Conservation (phyloP, 2,113 vertebrate genomes). For the Parus major region DNA sequence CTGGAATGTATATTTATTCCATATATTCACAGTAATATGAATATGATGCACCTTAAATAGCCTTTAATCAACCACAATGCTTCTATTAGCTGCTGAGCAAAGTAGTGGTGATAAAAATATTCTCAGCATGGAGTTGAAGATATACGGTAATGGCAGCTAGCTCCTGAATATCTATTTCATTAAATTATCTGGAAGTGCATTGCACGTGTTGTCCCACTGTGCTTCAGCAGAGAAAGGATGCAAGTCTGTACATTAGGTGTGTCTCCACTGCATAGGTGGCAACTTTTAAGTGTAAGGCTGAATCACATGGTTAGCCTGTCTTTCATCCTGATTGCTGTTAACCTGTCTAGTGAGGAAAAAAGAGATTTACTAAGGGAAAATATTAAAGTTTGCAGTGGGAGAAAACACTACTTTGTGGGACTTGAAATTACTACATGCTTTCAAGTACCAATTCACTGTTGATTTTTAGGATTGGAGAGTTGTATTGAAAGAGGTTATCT, state of each 20-base stretch:
- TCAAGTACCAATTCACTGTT: not conserved
- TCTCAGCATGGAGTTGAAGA: not conserved
- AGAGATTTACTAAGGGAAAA: not conserved
- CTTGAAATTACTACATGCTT: not conserved
- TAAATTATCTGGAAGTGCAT: not conserved
- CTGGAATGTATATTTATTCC: conserved; percentile 24
- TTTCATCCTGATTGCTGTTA: not conserved
- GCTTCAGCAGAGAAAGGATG: not conserved
- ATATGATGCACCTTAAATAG: conserved; percentile 42
- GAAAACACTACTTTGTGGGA: not conserved
- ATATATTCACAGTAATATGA: conserved; percentile 39
- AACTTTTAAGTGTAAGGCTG: not conserved
- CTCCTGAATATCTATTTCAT: not conserved
- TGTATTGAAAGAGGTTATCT: not conserved
- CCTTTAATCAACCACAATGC: conserved; percentile 11
- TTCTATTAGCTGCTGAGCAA: conserved; percentile 29
- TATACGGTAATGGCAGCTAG: not conserved
- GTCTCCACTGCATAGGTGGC: not conserved
- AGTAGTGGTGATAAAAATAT: conserved; percentile 15
- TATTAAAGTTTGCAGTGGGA: not conserved
- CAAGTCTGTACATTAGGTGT: not conserved
- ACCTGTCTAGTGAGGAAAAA: not conserved
- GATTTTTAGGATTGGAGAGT: not conserved
- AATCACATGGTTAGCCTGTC: not conserved
- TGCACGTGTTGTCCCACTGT: not conserved